Evolutionary conservation across 2,797 vertebrate genomes (phyloP).

Genomic region (Pseudocheirus occidentalis): DNA sequence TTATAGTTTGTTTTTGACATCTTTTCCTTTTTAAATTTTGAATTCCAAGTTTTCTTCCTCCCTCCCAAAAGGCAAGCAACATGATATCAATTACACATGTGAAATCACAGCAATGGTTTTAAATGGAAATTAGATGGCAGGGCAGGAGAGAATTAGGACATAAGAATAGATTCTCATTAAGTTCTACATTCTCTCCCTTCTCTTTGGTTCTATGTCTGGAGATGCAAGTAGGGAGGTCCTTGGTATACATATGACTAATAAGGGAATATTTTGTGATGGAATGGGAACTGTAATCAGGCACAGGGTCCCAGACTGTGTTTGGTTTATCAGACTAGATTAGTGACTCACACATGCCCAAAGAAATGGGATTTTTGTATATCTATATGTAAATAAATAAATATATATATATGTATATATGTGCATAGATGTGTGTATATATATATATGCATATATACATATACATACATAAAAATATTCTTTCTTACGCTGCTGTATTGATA

Average conservation of each 20-base stretch:
- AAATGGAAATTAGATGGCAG: background rate
- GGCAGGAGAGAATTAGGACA: background rate
- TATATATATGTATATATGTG: background rate
- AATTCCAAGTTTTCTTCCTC: background rate
- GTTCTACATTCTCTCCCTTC: constrained; percentile 1
- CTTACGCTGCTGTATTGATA: background rate
- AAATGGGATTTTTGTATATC: background rate
- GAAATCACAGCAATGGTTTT: background rate
- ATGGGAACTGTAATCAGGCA: background rate
- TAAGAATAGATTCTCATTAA: background rate
- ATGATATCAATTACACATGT: background rate
- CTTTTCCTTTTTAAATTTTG: background rate
- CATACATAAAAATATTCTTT: background rate
- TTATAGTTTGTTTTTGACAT: background rate
- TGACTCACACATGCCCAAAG: background rate
- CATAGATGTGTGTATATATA: too few relatives aligned
- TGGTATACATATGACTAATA: background rate
- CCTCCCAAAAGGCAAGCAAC: background rate
- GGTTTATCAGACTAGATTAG: background rate
- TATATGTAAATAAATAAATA: background rate
- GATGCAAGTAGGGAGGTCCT: background rate
- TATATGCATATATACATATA: background rate
- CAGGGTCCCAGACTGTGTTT: background rate
- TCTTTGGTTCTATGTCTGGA: background rate
- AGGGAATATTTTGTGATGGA: background rate